Evolutionary conservation across 1,140 invertebrate genomes (phyloP), one percentile per base, ranked within the genome.

Genomic region (Heliothis subflexa): DNA sequence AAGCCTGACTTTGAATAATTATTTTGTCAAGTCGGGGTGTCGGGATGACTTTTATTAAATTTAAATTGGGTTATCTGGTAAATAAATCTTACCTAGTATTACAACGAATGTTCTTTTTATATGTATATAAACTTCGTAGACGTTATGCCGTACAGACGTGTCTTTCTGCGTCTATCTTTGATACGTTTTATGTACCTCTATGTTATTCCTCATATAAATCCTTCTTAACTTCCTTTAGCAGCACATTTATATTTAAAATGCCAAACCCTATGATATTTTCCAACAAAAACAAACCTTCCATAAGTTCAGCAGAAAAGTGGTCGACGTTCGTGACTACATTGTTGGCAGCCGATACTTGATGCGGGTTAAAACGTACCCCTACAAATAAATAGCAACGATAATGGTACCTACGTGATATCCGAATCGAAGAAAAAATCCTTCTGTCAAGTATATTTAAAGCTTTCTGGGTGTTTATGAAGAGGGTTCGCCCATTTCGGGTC

Each of bases 281-380:
- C 7, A 54, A 71, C 49, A 54, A 74, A 72, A 74, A 74, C 55
- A 59, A 47, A 61, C 55, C 55, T 14, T 21, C 40, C 18, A 45
- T 49, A 61, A 54, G 71, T 74, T 21, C 71, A 55, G 40, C 77
- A 66, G 62, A 57, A 78, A 85, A 83, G 81, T 78, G 81, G 72
- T 70, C 28, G 55, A n/a, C 70, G 83, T 78, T 77, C 81, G 84
- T 83, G 84, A 83, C 84, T 83, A 78, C 82, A 85, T 85, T 85
- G 80, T 82, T 78, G 61, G 13, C 72, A 50, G 50, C 28, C 68
- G 49, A 70, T 61, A 81, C 79, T 79, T 68, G 79, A 72, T 18
- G 50, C 64, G 49, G 76, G 74, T 79, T 62, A 66, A 70, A 73
- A 52, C 68, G 78, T 21, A 21, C 78, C 78, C 72, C 79, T 75